These are phyloP conservation scores for Phragmatobia fuliginosa DNA, from an alignment of 2,888 invertebrate species.

Conservation along the genomic window DNA sequence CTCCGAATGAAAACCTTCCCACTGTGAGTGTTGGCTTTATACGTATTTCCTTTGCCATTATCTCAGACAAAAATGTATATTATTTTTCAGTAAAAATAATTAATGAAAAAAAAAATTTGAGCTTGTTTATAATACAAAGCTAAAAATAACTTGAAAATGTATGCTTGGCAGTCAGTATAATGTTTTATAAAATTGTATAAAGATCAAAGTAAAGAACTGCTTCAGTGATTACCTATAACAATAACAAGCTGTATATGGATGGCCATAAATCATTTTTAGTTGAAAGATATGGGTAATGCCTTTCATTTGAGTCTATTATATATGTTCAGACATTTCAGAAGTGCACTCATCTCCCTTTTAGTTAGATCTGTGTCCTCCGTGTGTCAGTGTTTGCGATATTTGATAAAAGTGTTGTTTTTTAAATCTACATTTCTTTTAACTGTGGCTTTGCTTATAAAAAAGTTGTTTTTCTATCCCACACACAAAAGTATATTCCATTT, in stretches of 20 bases:
- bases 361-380: background rate
- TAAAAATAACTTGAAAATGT: constrained; percentile 13
- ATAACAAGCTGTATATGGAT: constrained; percentile 8
- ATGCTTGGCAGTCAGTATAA: constrained; percentile 1
- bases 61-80: background rate
- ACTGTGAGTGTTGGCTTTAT: constrained; percentile 71
- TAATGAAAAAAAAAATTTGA: too few relatives aligned
- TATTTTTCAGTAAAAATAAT: too few relatives aligned
- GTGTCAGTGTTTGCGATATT: background rate
- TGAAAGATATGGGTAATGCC: constrained; percentile 2
- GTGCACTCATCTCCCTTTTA: constrained; percentile 2
- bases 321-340: background rate
- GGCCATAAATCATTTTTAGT: constrained; percentile 22
- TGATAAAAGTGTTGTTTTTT: background rate
- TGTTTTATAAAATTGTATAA: constrained; percentile 9
- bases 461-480: background rate
- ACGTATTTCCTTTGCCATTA: background rate
- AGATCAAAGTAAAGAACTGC: constrained; percentile 23
- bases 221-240: constrained; percentile 7
- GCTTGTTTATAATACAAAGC: background rate
- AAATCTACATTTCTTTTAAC: background rate
- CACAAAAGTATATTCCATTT: background rate
- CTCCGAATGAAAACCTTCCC: constrained; percentile 91
- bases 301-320: constrained; percentile 1
- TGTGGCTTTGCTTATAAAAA: background rate